These are phyloP conservation scores for Sphaeridia pumilis DNA, from an alignment of 2,888 invertebrate genomes.

Conservation along the genomic window DNA sequence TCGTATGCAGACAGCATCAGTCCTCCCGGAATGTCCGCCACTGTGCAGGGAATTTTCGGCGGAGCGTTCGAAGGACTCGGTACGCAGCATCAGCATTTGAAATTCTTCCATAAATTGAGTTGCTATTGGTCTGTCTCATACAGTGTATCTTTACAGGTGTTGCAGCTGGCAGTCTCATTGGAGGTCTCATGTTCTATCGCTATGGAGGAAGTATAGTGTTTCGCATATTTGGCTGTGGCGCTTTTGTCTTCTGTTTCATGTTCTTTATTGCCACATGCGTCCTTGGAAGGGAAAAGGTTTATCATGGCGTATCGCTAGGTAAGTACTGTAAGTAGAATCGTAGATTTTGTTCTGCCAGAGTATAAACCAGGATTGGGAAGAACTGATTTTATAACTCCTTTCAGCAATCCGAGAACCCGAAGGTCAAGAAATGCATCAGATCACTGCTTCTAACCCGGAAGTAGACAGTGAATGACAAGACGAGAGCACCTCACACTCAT, in stretches of 20 bases:
- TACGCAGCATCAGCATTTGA: conserved; percentile 36
- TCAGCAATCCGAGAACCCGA: conserved; percentile 26
- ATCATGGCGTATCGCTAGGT: conserved; percentile 19
- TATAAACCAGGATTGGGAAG: not conserved
- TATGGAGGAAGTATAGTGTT: conserved; percentile 58
- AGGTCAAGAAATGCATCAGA: conserved; percentile 33
- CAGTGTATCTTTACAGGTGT: no score
- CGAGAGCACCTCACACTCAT: conserved; percentile 14
- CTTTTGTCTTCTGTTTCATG: conserved; percentile 50
- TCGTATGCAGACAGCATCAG: conserved; percentile 74
- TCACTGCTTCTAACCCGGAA: conserved; percentile 15
- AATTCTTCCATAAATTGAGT: not conserved
- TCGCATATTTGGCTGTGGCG: conserved; percentile 56
- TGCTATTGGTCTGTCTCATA: conserved; percentile 1
- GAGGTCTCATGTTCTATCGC: conserved; percentile 55
- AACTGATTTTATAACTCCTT: not conserved
- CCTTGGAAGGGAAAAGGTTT: conserved; percentile 30
- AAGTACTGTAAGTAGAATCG: not conserved
- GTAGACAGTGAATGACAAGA: conserved; percentile 19
- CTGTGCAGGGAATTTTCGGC: conserved; percentile 75
- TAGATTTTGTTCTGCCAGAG: not conserved
- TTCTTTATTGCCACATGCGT: conserved; percentile 49
- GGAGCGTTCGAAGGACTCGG: conserved; percentile 77
- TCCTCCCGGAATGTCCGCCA: conserved; percentile 72
- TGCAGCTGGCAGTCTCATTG: conserved; percentile 63